A percentile compares a stretch with the other conserved stretches of the same genome.
These are phyloP conservation scores for Nipponia nippon DNA, from an alignment of 2,113 vertebrate genomes.

Conservation along the genomic window DNA sequence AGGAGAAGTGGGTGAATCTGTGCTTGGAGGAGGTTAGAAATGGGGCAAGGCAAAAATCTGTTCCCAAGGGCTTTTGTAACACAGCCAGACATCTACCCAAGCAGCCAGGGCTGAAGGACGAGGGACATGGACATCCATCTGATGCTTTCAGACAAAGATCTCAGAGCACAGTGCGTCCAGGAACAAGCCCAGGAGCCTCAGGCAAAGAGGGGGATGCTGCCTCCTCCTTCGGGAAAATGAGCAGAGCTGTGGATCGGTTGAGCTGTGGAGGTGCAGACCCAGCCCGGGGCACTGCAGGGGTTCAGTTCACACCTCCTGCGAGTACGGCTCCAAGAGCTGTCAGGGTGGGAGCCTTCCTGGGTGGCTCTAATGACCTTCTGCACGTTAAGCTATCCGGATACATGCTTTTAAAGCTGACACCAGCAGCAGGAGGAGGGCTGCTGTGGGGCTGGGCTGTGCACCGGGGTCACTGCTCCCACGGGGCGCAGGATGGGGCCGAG, in stretches of 20 bases:
- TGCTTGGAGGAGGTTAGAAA: not conserved
- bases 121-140: not conserved
- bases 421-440: not conserved
- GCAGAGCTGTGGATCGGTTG: rapidly evolving
- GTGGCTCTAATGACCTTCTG: not conserved
- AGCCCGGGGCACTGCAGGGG: not conserved
- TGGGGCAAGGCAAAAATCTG: not conserved
- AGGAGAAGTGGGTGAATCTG: not conserved
- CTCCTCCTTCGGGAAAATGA: not conserved
- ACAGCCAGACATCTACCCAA: not conserved
- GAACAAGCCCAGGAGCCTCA: not conserved
- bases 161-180: rapidly evolving
- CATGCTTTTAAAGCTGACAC: not conserved
- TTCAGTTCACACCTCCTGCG: rapidly evolving
- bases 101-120: not conserved
- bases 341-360: not conserved
- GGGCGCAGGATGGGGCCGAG: not conserved
- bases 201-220: not conserved
- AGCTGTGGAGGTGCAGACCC: not conserved
- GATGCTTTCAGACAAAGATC: not conserved
- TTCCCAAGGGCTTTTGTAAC: not conserved
- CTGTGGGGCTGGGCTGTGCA: not conserved
- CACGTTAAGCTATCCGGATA: rapidly evolving
- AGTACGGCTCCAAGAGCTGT: not conserved
- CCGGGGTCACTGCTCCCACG: not conserved